Evolutionary conservation across 2,888 invertebrate species (phyloP).

Genomic region (Tenthredo notha): DNA sequence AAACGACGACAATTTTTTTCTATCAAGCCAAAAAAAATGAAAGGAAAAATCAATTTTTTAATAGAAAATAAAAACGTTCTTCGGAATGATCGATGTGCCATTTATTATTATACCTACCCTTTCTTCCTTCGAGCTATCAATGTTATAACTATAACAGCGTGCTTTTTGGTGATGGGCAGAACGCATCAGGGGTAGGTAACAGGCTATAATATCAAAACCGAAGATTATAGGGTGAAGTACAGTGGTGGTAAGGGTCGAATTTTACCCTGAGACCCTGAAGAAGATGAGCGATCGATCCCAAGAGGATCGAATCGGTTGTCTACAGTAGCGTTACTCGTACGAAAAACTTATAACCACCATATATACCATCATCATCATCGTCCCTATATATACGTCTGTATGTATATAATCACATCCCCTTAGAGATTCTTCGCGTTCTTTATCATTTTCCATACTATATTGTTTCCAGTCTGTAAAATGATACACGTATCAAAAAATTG

Average conservation of each 20-base stretch:
- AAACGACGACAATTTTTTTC: neutral
- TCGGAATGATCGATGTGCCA: conserved; percentile 1
- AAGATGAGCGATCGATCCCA: conserved; percentile 75
- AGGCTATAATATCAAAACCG: conserved; percentile 62
- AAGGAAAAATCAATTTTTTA: neutral
- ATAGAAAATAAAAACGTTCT: neutral
- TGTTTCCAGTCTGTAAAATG: no score
- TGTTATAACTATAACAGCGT: no score
- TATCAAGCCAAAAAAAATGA: no score
- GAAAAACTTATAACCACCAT: neutral
- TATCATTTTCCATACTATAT: no score
- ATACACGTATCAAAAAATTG: no score
- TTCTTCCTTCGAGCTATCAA: conserved; percentile 22
- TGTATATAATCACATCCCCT: neutral
- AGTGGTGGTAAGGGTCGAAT: neutral
- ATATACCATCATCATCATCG: neutral
- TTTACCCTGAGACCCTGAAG: neutral
- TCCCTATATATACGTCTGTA: neutral
- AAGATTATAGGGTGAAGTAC: conserved; percentile 70
- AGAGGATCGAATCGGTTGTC: conserved; percentile 67
- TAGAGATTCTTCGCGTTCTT: no score
- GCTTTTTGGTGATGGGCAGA: neutral
- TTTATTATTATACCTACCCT: neutral
- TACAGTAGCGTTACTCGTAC: neutral
- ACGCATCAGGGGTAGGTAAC: neutral